phyloP scores from a whole-genome alignment of 2,888 invertebrate genomes.

The Amiota communis region DNA sequence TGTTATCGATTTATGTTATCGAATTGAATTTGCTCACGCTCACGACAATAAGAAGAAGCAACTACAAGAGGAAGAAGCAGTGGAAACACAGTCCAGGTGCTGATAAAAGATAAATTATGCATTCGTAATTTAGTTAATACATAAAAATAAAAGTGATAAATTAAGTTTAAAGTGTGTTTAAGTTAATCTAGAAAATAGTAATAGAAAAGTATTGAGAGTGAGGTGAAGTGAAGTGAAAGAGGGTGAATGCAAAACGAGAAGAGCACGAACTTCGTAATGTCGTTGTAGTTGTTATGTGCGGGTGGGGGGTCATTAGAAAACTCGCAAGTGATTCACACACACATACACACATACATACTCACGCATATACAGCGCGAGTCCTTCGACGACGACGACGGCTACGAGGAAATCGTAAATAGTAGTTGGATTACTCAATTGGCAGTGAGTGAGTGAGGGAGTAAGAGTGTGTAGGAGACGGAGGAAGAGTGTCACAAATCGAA shows the following conservation, averaged over 20 bases:
- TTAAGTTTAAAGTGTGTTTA: not conserved
- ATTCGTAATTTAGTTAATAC: no score
- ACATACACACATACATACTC: not conserved
- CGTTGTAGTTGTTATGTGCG: not conserved
- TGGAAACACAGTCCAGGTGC: no score
- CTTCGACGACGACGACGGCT: slow-evolving; percentile 9
- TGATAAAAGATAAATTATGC: no score
- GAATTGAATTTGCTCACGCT: no score
- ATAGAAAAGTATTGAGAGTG: slow-evolving; percentile 6
- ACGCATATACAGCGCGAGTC: not conserved
- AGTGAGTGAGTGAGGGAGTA: not conserved
- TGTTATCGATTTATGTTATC: no score
- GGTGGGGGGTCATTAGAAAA: slow-evolving; percentile 6
- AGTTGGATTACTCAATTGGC: not conserved
- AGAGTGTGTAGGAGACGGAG: not conserved
- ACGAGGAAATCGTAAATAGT: not conserved
- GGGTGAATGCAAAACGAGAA: slow-evolving; percentile 1
- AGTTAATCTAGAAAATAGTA: not conserved
- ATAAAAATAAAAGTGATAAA: no score
- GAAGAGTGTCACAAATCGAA: slow-evolving; percentile 4
- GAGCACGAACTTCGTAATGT: slow-evolving; percentile 5
- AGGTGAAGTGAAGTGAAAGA: not conserved
- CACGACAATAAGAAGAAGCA: no score
- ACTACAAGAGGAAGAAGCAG: no score
- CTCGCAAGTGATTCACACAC: slow-evolving; percentile 19